phyloP scores from a whole-genome alignment of 2,113 vertebrate species.

The Etheostoma cragini region DNA sequence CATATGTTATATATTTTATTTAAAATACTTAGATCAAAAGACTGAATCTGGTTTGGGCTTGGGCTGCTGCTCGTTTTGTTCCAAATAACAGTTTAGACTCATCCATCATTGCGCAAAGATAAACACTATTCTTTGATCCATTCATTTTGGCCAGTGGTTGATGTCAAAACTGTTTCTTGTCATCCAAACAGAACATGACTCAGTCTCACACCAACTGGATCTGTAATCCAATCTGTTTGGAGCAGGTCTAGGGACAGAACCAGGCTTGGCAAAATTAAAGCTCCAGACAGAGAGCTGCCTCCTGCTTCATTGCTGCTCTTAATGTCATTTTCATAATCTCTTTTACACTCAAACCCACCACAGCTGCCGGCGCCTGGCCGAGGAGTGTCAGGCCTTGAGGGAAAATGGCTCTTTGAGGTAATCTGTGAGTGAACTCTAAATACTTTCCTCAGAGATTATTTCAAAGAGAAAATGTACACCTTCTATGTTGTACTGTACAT shows the following conservation, averaged over 20 bases:
- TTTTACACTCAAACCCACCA: slow-evolving; percentile 45
- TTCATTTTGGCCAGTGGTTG: slow-evolving; percentile 35
- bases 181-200: slow-evolving; percentile 52
- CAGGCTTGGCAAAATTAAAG: slow-evolving; percentile 63
- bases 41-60: slow-evolving; percentile 9
- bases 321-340: slow-evolving; percentile 68
- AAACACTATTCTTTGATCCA: slow-evolving; percentile 44
- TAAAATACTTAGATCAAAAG: slow-evolving; percentile 34
- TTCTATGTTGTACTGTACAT: background rate
- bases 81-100: slow-evolving; percentile 15
- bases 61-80: slow-evolving; percentile 14
- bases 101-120: slow-evolving; percentile 49
- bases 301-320: slow-evolving; percentile 56
- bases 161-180: slow-evolving; percentile 47
- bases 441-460: too few relatives aligned
- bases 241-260: slow-evolving; percentile 42
- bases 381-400: slow-evolving; percentile 23
- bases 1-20: slow-evolving; percentile 16
- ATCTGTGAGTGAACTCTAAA: background rate
- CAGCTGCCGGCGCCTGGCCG: slow-evolving; percentile 6
- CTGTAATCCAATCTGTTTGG: slow-evolving; percentile 60
- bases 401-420: slow-evolving; percentile 1
- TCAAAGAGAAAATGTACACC: background rate
- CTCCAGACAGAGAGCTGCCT: slow-evolving; percentile 41
- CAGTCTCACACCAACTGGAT: slow-evolving; percentile 52